Base-by-base conservation (phyloP, 2,113 vertebrate genomes). In the Crypturellus undulatus region DNA sequence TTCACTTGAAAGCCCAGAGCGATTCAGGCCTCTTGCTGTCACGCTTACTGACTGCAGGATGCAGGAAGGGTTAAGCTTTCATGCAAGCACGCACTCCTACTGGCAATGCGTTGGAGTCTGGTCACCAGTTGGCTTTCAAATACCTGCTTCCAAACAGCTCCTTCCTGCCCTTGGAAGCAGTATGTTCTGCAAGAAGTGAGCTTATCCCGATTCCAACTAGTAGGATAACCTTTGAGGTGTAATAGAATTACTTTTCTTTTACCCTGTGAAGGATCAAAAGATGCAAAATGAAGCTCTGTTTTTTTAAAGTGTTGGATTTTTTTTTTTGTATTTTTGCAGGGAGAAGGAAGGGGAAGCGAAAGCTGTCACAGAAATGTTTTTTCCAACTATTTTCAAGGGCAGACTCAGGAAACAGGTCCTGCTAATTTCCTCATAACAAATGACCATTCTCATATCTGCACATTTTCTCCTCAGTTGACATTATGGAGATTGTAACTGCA, bases 1-100 rank as follows among this genome's bases (percentile, higher is more conserved):
- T 93, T 87, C 28, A 26, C 77, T 79, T 93, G 79, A 77, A 81
- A 80, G 83, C 88, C 12, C 47, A 51, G 42, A 79, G 42, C 43
- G 47, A n/a, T 80, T 43, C 5, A 9, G 49, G 21, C 8, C 49
- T 8, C 47, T 49, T 49, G 20, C 49, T 49, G 49, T 22, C 20
- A 22, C 49, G 10, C 49, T 47, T 47, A 47, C 47, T 49, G 52
- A 60, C 1, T 1, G 49, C 24, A 62, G 24, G 30, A n/a, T 62
- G 71, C 45, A 9, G 4, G 14, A 56, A 42, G 24, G 13, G 20
- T 56, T 62, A 49, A 49, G 34, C 22, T 52, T 26, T 8, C 24
- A 40, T 24, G 47, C 16, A 68, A 32, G 79, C 49, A 32, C 28
- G 16, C 68, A 6, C 16, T 91, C 68, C 42, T 87, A 24, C 70